Conservation (phyloP, 2,888 invertebrate species). For the Zygaena filipendulae region DNA sequence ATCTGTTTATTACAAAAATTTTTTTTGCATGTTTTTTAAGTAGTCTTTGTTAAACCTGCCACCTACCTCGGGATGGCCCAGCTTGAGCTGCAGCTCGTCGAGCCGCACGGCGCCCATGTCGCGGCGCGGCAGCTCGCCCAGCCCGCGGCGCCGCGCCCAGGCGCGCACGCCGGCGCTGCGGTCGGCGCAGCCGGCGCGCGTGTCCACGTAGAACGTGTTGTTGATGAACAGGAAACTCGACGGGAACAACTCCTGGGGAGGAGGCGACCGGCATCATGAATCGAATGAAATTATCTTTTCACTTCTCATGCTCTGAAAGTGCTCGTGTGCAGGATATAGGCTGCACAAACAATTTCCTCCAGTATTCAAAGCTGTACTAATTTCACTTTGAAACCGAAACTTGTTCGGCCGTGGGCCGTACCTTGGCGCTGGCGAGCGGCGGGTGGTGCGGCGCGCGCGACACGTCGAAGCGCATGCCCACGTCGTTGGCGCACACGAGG, state of each 20-base stretch:
- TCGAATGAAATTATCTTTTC: not conserved
- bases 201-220: constrained; percentile 57
- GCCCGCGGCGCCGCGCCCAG: constrained; percentile 32
- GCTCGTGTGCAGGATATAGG: too few species aligned
- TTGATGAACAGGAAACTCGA: constrained; percentile 56
- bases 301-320: too few species aligned
- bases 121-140: constrained; percentile 30
- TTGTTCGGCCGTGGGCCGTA: constrained; percentile 11
- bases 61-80: constrained; percentile 46
- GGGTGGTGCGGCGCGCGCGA: constrained; percentile 53
- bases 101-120: constrained; percentile 28
- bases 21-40: too few species aligned
- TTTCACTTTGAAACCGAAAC: too few species aligned
- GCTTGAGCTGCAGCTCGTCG: constrained; percentile 25
- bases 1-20: too few species aligned
- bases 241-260: constrained; percentile 42
- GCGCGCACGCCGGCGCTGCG: constrained; percentile 26
- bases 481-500: constrained; percentile 79
- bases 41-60: too few species aligned
- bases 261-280: too few species aligned
- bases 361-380: too few species aligned
- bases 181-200: constrained; percentile 38
- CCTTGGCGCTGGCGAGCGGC: constrained; percentile 32
- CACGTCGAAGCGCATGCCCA: constrained; percentile 69
- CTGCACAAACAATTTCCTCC: too few species aligned